Base-by-base conservation (phyloP, 2,797 vertebrate species). In the Onychomys leucogaster region DNA sequence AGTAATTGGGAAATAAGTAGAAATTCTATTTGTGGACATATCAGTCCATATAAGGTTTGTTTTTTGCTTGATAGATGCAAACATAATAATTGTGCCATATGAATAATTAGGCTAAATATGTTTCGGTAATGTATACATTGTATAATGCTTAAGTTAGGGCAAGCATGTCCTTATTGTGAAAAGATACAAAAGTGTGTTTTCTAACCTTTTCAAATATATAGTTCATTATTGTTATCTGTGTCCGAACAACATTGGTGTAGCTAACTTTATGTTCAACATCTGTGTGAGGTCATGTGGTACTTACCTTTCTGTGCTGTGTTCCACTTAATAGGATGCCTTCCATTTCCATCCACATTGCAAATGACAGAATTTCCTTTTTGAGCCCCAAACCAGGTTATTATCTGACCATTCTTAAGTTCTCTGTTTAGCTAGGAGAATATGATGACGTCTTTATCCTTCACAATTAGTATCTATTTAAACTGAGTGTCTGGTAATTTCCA, bases 381-480 rank as follows among this genome's bases (percentile, higher is more conserved):
- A 94, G 19, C 32, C 75, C 46, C 46, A 81, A 91, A 80, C 49
- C n/a, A 9, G n/a, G 49, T 93, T 67, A 80, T 94, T 43, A 92
- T n/a, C 25, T 76, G 32, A 46, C 43, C 19, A 82, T 19, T 34
- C 29, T 59, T 34, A 76, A 89, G 21, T 59, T 89, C 37, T 82
- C 16, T 73, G 2, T 89, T 59, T 73, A 71, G 61, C 4, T 81
- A 43, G 77, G 1, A 14, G 80, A 92, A 4, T 69, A 46, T 37
- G 32, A 19, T 90, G 32, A 21, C n/a, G 71, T 94, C 91, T 89
- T 27, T 19, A 76, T 63, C 3, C 43, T 12, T 73, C 67, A 63
- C 34, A 94, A 6, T 89, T 65, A 78, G 34, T 80, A 27, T 76
- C 49, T 92, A 29, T 90, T 90, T 77, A 65, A 92, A 94, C 32